A percentile compares a stretch with the other conserved stretches of the same genome.
Conservation (phyloP, 1,140 invertebrate genomes). For the Ceratoteleas bidentatus region DNA sequence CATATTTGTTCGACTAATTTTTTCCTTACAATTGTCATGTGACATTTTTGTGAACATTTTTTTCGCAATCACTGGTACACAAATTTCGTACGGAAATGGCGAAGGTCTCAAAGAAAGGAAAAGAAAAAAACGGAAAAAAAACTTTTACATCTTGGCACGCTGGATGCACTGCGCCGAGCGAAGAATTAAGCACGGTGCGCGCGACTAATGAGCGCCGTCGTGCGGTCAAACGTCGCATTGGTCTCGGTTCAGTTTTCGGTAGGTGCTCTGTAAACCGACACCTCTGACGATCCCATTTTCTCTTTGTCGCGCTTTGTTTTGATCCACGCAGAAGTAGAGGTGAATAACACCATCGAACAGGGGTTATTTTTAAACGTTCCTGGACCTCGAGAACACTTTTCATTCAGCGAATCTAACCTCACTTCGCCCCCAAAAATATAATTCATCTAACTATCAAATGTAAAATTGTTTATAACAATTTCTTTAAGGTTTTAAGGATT, state of each 20-base stretch:
- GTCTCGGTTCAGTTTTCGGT: constrained; percentile 73
- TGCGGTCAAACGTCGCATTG: constrained; percentile 69
- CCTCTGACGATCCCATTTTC: constrained; percentile 58
- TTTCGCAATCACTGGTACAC: neutral
- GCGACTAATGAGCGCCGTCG: constrained; percentile 65
- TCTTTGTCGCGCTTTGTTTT: constrained; percentile 51
- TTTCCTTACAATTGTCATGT: neutral
- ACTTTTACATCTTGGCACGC: constrained; percentile 21
- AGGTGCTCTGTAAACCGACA: constrained; percentile 72
- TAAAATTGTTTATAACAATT: too few species aligned
- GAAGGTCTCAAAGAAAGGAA: too few species aligned
- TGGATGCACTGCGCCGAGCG: constrained; percentile 35
- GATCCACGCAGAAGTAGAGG: constrained; percentile 9
- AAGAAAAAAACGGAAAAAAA: constrained; percentile 21
- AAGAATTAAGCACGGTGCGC: constrained; percentile 65
- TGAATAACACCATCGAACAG: constrained; percentile 20
- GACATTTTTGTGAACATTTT: neutral
- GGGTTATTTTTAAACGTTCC: neutral
- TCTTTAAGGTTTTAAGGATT: too few species aligned
- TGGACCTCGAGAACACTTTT: too few species aligned
- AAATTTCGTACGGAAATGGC: too few species aligned
- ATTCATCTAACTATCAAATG: too few species aligned
- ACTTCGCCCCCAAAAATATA: too few species aligned
- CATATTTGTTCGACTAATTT: neutral
- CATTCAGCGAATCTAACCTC: too few species aligned